phyloP scores from a whole-genome alignment of 2,113 vertebrate genomes.

The Brachionichthys hirsutus region DNA sequence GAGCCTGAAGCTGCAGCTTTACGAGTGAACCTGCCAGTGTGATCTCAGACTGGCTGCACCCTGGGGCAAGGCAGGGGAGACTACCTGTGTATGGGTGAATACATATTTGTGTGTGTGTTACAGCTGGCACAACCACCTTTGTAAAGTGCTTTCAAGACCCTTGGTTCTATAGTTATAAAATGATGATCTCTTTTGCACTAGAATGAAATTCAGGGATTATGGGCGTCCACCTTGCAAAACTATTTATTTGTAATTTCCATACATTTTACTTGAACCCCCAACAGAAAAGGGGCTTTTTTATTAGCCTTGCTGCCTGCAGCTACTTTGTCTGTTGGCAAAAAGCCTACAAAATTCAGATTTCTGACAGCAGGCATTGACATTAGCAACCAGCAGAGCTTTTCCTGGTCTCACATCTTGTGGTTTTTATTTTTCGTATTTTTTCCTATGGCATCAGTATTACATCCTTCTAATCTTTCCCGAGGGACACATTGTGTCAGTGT shows the following conservation, averaged over 20 bases:
- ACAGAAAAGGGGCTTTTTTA: constrained; percentile 8
- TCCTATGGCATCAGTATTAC: constrained; percentile 37
- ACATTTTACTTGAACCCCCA: constrained; percentile 47
- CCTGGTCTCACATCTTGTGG: constrained; percentile 24
- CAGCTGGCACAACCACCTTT: constrained; percentile 71
- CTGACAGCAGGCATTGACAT: constrained; percentile 20
- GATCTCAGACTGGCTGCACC: constrained; percentile 77
- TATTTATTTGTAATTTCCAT: constrained; percentile 60
- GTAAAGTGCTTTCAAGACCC: constrained; percentile 57
- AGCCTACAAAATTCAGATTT: constrained; percentile 21
- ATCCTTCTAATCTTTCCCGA: constrained; percentile 31
- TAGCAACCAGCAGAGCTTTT: neutral
- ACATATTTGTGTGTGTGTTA: constrained; percentile 43
- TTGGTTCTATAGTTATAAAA: constrained; percentile 67
- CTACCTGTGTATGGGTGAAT: constrained; percentile 50
- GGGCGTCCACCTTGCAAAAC: constrained; percentile 36
- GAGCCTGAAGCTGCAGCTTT: constrained; percentile 76
- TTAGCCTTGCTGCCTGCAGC: constrained; percentile 25
- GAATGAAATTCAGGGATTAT: constrained; percentile 60
- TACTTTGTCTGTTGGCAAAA: constrained; percentile 12
- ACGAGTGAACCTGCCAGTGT: constrained; percentile 75
- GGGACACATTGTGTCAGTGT: constrained; percentile 48
- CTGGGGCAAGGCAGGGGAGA: constrained; percentile 77
- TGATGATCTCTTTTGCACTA: constrained; percentile 61
- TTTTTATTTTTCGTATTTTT: no score